Percentiles rank a stretch among this genome's conserved stretches.
These are phyloP conservation scores for Tyria jacobaeae DNA, from an alignment of 2,888 invertebrate species.

Conservation along the genomic window DNA sequence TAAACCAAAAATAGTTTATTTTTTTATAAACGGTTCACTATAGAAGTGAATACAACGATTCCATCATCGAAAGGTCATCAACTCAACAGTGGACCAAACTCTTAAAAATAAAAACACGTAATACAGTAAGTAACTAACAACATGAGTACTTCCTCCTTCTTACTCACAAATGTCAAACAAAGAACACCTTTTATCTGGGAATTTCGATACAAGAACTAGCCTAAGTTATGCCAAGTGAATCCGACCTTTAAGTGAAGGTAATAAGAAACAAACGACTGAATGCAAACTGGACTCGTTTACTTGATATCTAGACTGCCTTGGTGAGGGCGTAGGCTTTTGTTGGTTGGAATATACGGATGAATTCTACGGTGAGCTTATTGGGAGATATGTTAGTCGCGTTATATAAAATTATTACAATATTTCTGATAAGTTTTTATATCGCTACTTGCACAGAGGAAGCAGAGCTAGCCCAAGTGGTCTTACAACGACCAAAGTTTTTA, in stretches of 20 bases:
- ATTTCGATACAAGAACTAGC: slow-evolving; percentile 33
- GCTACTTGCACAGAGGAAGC: too few relatives aligned
- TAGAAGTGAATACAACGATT: too few relatives aligned
- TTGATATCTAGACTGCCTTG: slow-evolving; percentile 74
- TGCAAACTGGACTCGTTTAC: slow-evolving; percentile 38
- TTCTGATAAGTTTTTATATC: too few relatives aligned
- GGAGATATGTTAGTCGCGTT: background rate
- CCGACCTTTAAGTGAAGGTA: slow-evolving; percentile 55
- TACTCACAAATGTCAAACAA: slow-evolving; percentile 32
- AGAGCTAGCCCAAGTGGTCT: too few relatives aligned
- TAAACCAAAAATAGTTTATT: too few relatives aligned
- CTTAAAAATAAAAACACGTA: slow-evolving; percentile 7
- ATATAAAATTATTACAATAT: background rate
- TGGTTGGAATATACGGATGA: slow-evolving; percentile 40
- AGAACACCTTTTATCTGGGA: slow-evolving; percentile 18
- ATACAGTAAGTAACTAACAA: too few relatives aligned
- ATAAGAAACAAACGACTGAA: slow-evolving; percentile 54
- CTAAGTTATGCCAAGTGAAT: slow-evolving; percentile 46
- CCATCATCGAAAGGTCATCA: background rate
- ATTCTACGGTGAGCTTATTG: slow-evolving; percentile 25
- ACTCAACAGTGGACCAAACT: background rate
- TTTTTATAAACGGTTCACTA: too few relatives aligned
- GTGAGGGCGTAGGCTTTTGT: slow-evolving; percentile 77
- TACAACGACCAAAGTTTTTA: too few relatives aligned
- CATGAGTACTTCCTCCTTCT: slow-evolving; percentile 29